Percentiles rank a stretch among this genome's conserved stretches.
These are phyloP conservation scores for Paramormyrops hopkinsi DNA, from an alignment of 2,797 vertebrate genomes.

Conservation along the genomic window DNA sequence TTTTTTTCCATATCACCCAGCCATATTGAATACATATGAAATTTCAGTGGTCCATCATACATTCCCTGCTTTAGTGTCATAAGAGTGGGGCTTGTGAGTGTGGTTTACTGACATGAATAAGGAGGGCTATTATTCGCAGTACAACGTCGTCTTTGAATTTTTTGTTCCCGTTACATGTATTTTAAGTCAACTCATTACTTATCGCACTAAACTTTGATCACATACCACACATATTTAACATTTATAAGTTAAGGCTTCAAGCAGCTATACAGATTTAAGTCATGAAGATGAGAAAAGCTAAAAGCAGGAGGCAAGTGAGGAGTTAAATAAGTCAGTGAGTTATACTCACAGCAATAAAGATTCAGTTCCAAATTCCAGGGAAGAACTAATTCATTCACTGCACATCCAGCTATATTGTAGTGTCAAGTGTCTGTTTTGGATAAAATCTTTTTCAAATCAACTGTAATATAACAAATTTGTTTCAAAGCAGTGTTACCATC, in stretches of 20 bases:
- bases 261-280: background rate
- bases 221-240: background rate
- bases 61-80: background rate
- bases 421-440: background rate
- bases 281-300: background rate
- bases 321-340: background rate
- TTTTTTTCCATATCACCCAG: background rate
- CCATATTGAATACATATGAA: background rate
- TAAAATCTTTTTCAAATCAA: background rate
- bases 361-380: background rate
- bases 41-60: background rate
- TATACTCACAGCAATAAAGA: background rate
- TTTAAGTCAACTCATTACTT: background rate
- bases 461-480: background rate
- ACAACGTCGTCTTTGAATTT: background rate
- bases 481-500: background rate
- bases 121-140: background rate
- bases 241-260: background rate
- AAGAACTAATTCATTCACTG: background rate
- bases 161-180: background rate
- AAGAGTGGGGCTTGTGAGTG: background rate
- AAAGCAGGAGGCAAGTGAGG: background rate
- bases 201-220: background rate
- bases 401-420: background rate
- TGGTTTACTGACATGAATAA: background rate